phyloP scores from a whole-genome alignment of 2,797 vertebrate genomes.

The Anomalospiza imberbis region DNA sequence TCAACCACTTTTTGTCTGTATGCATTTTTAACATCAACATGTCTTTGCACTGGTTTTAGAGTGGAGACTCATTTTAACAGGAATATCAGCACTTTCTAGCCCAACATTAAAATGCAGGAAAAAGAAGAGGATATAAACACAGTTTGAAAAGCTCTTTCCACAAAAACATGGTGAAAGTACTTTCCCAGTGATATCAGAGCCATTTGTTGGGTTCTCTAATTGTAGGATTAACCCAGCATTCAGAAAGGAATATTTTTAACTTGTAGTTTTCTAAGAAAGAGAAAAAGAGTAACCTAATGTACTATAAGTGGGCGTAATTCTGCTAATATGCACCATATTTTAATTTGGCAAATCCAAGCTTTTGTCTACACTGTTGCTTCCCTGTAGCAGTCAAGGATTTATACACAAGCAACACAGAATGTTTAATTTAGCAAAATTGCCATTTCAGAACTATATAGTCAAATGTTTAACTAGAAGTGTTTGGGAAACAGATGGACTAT shows the following conservation, averaged over 20 bases:
- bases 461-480: conserved; percentile 47
- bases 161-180: background rate
- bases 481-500: conserved; percentile 52
- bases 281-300: background rate
- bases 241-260: background rate
- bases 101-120: conserved; percentile 45
- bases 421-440: conserved; percentile 52
- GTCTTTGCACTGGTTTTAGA: background rate
- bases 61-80: background rate
- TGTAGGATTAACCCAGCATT: background rate
- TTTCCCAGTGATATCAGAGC: background rate
- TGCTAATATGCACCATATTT: background rate
- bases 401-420: background rate
- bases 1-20: background rate
- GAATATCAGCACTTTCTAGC: conserved; percentile 10
- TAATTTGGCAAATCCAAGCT: background rate
- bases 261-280: background rate
- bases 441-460: conserved; percentile 21
- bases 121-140: conserved; percentile 39
- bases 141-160: conserved; percentile 55
- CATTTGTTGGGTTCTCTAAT: background rate
- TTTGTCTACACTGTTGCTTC: background rate
- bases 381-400: conserved; percentile 25
- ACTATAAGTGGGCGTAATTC: background rate
- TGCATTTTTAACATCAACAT: background rate